Percentiles rank a stretch among this genome's conserved stretches.
These are phyloP conservation scores for Tarsius wallacei DNA, from an alignment of 2,797 vertebrate species.

Conservation along the genomic window DNA sequence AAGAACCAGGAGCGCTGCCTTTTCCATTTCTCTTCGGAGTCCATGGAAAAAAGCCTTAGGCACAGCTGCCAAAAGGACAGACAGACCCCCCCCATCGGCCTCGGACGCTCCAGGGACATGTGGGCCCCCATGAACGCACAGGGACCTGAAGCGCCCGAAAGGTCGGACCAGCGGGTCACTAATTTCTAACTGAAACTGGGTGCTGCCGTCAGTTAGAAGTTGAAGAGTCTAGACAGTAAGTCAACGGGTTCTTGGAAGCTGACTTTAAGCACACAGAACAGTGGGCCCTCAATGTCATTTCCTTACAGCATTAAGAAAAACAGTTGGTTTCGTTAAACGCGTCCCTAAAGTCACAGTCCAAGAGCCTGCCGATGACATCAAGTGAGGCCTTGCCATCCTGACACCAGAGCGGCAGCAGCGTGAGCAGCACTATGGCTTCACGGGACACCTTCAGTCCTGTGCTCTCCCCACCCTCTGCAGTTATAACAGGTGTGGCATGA, in stretches of 20 bases:
- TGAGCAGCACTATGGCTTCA: background rate
- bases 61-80: background rate
- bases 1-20: background rate
- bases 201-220: background rate
- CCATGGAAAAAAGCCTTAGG: constrained; percentile 11
- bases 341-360: background rate
- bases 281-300: background rate
- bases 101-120: background rate
- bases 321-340: background rate
- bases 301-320: background rate
- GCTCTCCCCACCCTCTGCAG: background rate
- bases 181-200: constrained; percentile 21
- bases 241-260: background rate
- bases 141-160: background rate
- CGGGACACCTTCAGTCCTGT: background rate
- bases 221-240: background rate
- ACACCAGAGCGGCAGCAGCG: background rate
- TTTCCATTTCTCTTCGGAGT: background rate
- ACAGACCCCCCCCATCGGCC: background rate
- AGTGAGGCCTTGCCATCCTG: background rate
- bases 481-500: accelerated
- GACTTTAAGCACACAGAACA: background rate
- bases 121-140: background rate
- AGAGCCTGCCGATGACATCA: background rate
- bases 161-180: background rate